phyloP scores from a whole-genome alignment of 2,888 invertebrate genomes.

The Leuctra nigra region DNA sequence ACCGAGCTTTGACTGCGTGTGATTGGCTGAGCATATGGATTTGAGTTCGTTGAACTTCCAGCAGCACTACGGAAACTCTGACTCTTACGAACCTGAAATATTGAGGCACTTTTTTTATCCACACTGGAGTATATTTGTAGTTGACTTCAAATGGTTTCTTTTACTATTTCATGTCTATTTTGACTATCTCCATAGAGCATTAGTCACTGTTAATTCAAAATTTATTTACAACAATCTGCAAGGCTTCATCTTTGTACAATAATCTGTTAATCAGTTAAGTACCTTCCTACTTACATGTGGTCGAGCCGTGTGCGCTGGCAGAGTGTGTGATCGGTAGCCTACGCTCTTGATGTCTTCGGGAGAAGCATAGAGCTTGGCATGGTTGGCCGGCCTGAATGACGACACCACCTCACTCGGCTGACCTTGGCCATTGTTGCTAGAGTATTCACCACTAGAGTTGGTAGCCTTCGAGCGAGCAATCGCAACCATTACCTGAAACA shows the following conservation, averaged over 20 bases:
- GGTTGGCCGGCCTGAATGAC: constrained; percentile 82
- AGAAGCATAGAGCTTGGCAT: constrained; percentile 81
- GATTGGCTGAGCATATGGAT: constrained; percentile 54
- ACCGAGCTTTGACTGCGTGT: constrained; percentile 39
- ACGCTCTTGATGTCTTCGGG: constrained; percentile 76
- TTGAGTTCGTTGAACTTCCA: constrained; percentile 35
- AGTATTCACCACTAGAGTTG: constrained; percentile 3
- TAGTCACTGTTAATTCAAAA: no score
- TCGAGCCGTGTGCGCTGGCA: constrained; percentile 33
- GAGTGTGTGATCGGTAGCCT: constrained; percentile 42
- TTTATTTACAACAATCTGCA: no score
- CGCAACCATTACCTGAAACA: constrained; percentile 42
- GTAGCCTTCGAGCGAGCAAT: constrained; percentile 32
- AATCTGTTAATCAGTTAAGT: no score
- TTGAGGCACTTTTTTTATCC: no score
- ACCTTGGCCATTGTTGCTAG: not conserved
- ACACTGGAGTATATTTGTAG: no score
- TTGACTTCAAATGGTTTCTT: no score
- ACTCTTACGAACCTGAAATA: constrained; percentile 52
- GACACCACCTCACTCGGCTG: constrained; percentile 55
- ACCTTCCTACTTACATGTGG: constrained; percentile 37
- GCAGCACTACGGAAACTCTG: constrained; percentile 48
- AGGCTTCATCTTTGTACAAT: no score
- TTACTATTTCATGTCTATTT: no score
- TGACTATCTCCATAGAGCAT: no score